Conservation (phyloP, 1,140 invertebrate genomes). For the Eulimnadia texana region DNA sequence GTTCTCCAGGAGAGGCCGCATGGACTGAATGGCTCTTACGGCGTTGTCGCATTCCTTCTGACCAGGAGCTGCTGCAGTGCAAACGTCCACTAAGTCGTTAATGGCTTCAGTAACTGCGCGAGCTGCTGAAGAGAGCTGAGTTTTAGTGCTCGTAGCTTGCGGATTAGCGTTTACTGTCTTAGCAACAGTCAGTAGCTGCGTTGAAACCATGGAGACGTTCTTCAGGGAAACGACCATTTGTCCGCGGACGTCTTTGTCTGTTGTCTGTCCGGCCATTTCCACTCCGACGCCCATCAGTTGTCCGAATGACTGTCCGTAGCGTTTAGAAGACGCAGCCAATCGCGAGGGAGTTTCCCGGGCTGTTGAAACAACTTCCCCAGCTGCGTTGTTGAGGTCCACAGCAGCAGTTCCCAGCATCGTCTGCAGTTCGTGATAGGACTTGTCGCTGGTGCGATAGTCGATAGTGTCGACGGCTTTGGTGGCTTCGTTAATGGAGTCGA, state of each 20-base stretch:
- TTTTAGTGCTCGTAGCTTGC: slow-evolving; percentile 74
- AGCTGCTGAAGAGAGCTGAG: slow-evolving; percentile 69
- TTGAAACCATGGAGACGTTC: slow-evolving; percentile 72
- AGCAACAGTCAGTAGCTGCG: slow-evolving; percentile 69
- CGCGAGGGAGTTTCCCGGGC: slow-evolving; percentile 44
- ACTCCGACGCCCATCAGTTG: slow-evolving; percentile 57
- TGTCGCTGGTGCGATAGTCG: slow-evolving; percentile 53
- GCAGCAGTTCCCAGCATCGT: slow-evolving; percentile 67
- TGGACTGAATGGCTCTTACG: slow-evolving; percentile 77
- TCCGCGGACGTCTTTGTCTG: slow-evolving; percentile 47
- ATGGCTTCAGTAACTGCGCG: slow-evolving; percentile 80
- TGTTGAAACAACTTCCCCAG: slow-evolving; percentile 58
- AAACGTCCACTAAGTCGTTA: slow-evolving; percentile 72
- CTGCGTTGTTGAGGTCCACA: slow-evolving; percentile 62
- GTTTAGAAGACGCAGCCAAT: slow-evolving; percentile 53
- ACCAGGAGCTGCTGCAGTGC: slow-evolving; percentile 64
- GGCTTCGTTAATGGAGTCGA: slow-evolving; percentile 61
- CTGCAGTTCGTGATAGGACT: slow-evolving; percentile 68
- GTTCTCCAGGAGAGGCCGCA: slow-evolving; percentile 65
- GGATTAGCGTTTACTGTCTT: slow-evolving; percentile 81
- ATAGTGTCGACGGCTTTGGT: slow-evolving; percentile 44
- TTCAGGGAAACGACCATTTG: slow-evolving; percentile 74
- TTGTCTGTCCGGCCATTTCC: slow-evolving; percentile 66
- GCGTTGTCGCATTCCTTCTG: slow-evolving; percentile 95
- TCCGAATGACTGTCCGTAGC: slow-evolving; percentile 63